phyloP scores from a whole-genome alignment of 2,113 vertebrate species.

The Lepisosteus oculatus region DNA sequence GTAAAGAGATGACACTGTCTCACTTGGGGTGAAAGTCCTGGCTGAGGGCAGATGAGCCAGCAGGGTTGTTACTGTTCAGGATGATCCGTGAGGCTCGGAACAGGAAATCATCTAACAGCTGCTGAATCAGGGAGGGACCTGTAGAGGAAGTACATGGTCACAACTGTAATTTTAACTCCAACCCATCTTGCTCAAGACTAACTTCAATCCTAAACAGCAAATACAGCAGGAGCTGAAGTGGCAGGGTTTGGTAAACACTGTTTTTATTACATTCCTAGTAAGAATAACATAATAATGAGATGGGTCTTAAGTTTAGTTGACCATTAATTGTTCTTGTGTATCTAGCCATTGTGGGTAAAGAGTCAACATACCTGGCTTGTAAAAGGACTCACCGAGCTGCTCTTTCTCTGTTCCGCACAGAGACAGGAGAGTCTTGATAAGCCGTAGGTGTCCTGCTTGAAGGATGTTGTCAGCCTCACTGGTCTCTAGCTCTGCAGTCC shows the following conservation, averaged over 20 bases:
- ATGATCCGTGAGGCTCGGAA: constrained; percentile 98
- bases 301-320: too few species aligned
- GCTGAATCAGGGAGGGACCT: constrained; percentile 95
- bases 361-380: too few species aligned
- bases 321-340: too few species aligned
- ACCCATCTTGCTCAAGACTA: too few species aligned
- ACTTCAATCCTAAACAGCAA: too few species aligned
- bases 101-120: constrained; percentile 94
- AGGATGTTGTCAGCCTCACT: constrained; percentile 95
- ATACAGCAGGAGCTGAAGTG: too few species aligned
- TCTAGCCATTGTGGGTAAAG: too few species aligned
- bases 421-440: constrained; percentile 95
- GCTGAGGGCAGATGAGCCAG: constrained; percentile 81
- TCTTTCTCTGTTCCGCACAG: constrained; percentile 95
- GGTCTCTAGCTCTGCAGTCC: constrained; percentile 91
- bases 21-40: constrained; percentile 98
- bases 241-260: too few species aligned
- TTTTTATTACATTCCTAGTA: too few species aligned
- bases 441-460: constrained; percentile 87
- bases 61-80: constrained; percentile 90
- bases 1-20: constrained; percentile 20
- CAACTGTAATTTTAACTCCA: too few species aligned
- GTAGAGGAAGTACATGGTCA: constrained; percentile 29
- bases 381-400: constrained; percentile 77
- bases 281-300: too few species aligned